phyloP scores from a whole-genome alignment of 2,113 vertebrate species.

The Hypocryptadius cinnamomeus region DNA sequence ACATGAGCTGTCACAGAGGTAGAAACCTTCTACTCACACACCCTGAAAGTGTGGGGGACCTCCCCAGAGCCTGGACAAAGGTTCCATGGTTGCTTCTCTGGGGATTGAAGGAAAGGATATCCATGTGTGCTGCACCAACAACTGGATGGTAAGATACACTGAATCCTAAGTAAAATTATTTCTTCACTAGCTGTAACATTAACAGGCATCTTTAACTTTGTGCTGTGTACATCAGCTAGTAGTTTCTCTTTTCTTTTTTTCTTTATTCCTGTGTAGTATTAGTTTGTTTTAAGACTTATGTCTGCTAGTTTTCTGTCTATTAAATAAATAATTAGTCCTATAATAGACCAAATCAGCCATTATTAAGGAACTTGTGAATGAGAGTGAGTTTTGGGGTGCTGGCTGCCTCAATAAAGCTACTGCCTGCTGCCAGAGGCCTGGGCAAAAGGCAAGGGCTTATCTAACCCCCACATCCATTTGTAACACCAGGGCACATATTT shows the following conservation, averaged over 20 bases:
- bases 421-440: background rate
- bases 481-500: background rate
- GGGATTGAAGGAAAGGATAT: background rate
- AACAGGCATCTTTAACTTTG: background rate
- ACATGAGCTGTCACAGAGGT: no score
- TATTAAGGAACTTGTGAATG: background rate
- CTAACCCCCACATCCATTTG: background rate
- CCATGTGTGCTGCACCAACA: no score
- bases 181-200: background rate
- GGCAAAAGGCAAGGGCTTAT: background rate
- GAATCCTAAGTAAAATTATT: background rate
- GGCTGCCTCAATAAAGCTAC: background rate
- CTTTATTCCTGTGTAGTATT: background rate
- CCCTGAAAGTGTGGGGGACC: background rate
- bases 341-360: fast-evolving
- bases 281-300: no score
- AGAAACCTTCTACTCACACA: background rate
- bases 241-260: background rate
- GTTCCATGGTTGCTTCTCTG: background rate
- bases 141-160: background rate
- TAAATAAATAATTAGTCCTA: background rate
- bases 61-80: fast-evolving
- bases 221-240: no score
- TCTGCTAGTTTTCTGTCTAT: background rate
- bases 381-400: background rate